phyloP scores from a whole-genome alignment of 2,113 vertebrate species.

The Willisornis vidua region DNA sequence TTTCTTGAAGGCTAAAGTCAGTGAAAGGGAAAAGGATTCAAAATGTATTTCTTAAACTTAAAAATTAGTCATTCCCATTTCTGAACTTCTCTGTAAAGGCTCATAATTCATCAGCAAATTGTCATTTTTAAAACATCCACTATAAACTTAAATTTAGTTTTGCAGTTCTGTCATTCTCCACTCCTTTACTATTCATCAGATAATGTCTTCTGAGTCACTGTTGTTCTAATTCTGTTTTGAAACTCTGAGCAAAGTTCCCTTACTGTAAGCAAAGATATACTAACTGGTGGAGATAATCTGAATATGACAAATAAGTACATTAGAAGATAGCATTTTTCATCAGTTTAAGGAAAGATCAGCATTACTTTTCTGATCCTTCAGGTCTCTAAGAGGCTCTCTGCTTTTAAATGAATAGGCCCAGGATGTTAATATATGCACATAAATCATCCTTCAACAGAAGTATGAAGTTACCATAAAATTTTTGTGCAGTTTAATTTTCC shows the following conservation, averaged over 20 bases:
- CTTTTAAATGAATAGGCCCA: background rate
- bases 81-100: conserved; percentile 12
- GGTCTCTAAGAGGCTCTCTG: background rate
- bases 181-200: conserved; percentile 47
- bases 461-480: background rate
- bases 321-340: background rate
- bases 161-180: conserved; percentile 23
- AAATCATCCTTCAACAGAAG: background rate
- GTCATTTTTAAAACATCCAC: conserved; percentile 12
- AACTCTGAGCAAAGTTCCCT: conserved; percentile 32
- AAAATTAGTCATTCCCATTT: conserved; percentile 40
- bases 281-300: background rate
- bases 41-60: background rate
- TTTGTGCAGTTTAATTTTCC: background rate
- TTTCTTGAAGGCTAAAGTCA: background rate
- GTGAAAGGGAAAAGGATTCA: background rate
- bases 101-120: conserved; percentile 7
- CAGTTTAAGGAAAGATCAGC: background rate
- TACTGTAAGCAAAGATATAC: background rate
- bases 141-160: conserved; percentile 53
- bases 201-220: conserved; percentile 48
- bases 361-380: background rate
- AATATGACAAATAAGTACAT: background rate
- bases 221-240: conserved; percentile 59
- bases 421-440: background rate